Base-by-base conservation (phyloP, 2,888 invertebrate genomes). In the Himalopsyche japonica region DNA sequence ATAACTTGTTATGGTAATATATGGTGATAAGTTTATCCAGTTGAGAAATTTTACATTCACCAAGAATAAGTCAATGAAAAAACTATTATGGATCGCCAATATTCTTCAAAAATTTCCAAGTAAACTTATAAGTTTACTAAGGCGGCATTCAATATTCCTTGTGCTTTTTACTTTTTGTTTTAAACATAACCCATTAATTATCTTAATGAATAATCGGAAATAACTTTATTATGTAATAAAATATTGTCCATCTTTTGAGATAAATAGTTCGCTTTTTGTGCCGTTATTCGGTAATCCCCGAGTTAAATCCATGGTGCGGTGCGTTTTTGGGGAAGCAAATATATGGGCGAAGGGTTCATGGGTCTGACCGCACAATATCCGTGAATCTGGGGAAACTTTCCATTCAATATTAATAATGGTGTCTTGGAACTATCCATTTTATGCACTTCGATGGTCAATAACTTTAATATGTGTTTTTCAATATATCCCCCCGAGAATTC, bases 361-460 rank as follows among this genome's bases (percentile, higher is more conserved):
- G 57, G 70, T 70, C 27, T 70, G 70, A 70, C 70, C 70, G 70
- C 70, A 70, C 30, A 70, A 70, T 70, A 70, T 70, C 70, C 70
- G 70, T 70, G 70, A 70, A 70, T 30, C 70, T 27, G 30, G 70
- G 70, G 70, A 27, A 70, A 70, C 70, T 70, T 70, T 70, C 70
- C 70, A 70, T 70, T 70, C 70, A 70, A 70, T 70, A 70, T 70
- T 70, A 70, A 70, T 70, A 70, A 70, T 70, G 70, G 70, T 70
- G 30, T 70, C 70, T 27, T 15, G 70, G 27, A 70, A 70, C 70
- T 70, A 70, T 70, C 70, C 70, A 30, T 70, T 70, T 70, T 70
- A 70, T 70, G 70, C 70, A 70, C 30, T 70, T 20, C 70, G 27
- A 70, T 70, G 70, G 70, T 70, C 70, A 70, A 70, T 70, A 70